Base-by-base conservation (phyloP, 2,888 invertebrate genomes). In the Piscicola geometra region DNA sequence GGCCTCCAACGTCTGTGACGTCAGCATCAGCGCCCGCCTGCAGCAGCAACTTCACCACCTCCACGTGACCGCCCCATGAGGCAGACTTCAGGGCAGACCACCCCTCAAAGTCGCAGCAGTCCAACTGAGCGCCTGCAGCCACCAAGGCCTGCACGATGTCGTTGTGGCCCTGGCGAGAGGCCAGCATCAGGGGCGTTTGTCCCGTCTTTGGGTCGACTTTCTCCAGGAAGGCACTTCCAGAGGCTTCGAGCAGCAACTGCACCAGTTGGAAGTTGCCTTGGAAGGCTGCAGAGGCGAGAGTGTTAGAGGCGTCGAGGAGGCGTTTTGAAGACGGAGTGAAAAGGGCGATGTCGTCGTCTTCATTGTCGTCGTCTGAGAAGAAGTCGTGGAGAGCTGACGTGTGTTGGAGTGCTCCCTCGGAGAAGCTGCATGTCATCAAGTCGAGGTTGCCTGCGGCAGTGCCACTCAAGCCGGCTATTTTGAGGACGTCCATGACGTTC, bases 51-150 rank as follows among this genome's bases (percentile, higher is more conserved):
- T 76, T 83, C 77, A 84, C 84, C 5, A 84, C 84, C 5, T 81
- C 81, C 2, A 82, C 91, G 82, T 96, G 95, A 0, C 96, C 96
- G 70, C 94, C 95, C 95, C 95, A 96, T 12, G 95, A 94, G 32
- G 95, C 94, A 1, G 95, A 94, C 75, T 95, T 79, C 71, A 85
- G 79, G 1, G 85, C 82, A 41, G 85, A 85, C 85, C 85, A 85
- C 0, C 87, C 87, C 76, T 87, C 87, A 77, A 83, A 83, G 80
- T 88, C 87, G 1, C 84, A 83, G 78, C 85, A 83, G 79, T 87
- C 85, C 5, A 86, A 84, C 41, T 60, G 30, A 9, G 74, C 76
- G 2, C 78, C 76, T 12, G 76, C 82, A 64, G 82, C 81, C 30
- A 88, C 80, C 50, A 85, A 78, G 1, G 79, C 83, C 71, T 78